These are phyloP conservation scores for Saccostrea echinata DNA, from an alignment of 1,140 invertebrate genomes.

Conservation along the genomic window DNA sequence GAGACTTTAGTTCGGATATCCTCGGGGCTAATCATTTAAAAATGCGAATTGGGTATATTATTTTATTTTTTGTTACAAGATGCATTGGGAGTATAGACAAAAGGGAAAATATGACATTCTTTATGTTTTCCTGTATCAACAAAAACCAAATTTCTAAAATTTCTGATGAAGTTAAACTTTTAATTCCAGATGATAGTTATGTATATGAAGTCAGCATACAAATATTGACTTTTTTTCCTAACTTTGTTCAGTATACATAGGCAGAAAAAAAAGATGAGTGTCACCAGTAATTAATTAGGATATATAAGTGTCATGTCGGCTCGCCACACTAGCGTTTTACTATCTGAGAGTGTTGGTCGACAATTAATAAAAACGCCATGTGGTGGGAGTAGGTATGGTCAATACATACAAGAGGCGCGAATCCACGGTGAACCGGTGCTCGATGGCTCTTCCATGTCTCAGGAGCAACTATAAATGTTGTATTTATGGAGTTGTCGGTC, in stretches of 20 bases:
- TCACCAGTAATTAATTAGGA: constrained; percentile 30
- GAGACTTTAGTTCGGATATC: background rate
- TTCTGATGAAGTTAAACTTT: too few species aligned
- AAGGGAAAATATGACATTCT: background rate
- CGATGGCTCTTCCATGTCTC: background rate
- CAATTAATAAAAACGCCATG: constrained; percentile 22
- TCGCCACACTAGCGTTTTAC: constrained; percentile 33
- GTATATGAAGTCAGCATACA: too few species aligned
- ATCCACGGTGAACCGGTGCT: constrained; percentile 13
- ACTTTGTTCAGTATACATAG: too few species aligned
- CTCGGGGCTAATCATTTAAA: background rate
- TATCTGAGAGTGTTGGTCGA: background rate
- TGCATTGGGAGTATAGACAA: background rate
- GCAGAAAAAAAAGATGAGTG: background rate
- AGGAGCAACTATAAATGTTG: background rate
- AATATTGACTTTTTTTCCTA: too few species aligned
- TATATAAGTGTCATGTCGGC: constrained; percentile 33
- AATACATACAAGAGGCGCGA: constrained; percentile 22
- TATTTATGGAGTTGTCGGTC: background rate
- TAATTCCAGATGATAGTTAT: too few species aligned
- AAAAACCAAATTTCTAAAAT: too few species aligned
- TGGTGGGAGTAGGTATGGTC: constrained; percentile 26
- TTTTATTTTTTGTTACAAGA: background rate
- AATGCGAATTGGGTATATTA: background rate
- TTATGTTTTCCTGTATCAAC: background rate